Evolutionary conservation across 2,888 invertebrate species (phyloP), one percentile per base, ranked within the genome.

Genomic region (Phalera bucephala): DNA sequence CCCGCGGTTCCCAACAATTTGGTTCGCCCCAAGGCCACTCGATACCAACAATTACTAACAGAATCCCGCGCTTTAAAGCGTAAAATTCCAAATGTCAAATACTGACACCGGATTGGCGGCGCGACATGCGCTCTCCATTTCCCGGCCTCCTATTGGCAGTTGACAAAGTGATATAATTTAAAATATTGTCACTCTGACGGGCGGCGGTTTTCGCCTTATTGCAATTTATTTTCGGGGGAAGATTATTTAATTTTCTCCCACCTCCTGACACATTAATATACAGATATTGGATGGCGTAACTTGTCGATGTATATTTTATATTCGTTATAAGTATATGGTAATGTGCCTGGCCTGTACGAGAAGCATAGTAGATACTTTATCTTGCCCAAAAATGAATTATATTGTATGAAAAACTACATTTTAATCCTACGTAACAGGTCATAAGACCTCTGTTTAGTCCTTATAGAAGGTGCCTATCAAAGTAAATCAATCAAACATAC

Each of bases 221-320:
- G 81, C 85, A 87, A 88, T 87, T 83, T 85, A 82, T 79, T 82
- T 80, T 66, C 65, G 72, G 78, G 83, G 81, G 77, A 73, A 56
- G 59, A 54, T 85, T 80, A 88, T 88, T 80, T 68, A 78, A 86
- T 88, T 88, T 83, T 62, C 66, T 52, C 66, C 57, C 58, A 55
- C 64, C 64, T 61, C 59, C 65, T 69, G 70, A 76, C 67, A 70
- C 68, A 74, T 80, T 82, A 79, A 80, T 79, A 80, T 67, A 81
- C 75, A 80, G 71, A 78, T 77, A 75, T 76, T 67, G 72, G 69
- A 62, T 63, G 64, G 39, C 34, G 56, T 43, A 41, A 43, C 45
- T 41, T 49, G 43, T 31, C 39, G 40, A 40, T 45, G 49, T 46
- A 36, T 39, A 41, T 29, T 35, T 35, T 19, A n/a, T n/a, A n/a